Evolutionary conservation across 1,140 invertebrate species (phyloP).

Genomic region (Mactra quadrangularis): DNA sequence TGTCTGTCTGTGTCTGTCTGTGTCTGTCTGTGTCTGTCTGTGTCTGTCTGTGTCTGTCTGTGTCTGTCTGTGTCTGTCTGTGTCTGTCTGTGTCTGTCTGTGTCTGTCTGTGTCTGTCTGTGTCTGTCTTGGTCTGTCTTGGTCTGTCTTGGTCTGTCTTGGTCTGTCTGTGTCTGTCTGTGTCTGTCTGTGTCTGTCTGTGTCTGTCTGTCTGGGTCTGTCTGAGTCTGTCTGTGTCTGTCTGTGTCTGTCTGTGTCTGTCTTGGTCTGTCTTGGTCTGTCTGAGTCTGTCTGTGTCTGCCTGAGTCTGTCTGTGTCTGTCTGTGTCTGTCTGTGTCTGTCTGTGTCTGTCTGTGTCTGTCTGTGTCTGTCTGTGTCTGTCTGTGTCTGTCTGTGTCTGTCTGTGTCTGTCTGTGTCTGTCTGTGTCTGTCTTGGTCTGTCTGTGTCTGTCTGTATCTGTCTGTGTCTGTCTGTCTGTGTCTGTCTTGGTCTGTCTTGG

Average conservation of each 20-base stretch:
- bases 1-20: not conserved
- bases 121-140: too few species aligned
- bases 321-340: conserved; percentile 1
- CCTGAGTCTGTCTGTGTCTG: not conserved
- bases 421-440: not conserved
- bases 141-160: not conserved
- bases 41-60: not conserved
- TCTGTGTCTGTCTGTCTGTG: conserved; percentile 5
- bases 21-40: not conserved
- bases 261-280: not conserved
- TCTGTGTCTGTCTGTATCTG: not conserved
- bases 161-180: not conserved
- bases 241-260: not conserved
- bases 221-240: conserved; percentile 1
- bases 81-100: conserved; percentile 4
- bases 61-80: not conserved
- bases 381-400: not conserved
- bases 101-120: conserved; percentile 10
- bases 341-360: not conserved
- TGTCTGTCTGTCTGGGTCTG: conserved; percentile 5
- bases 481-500: not conserved
- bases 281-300: not conserved
- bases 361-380: conserved; percentile 9
- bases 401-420: conserved; percentile 15
- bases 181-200: conserved; percentile 1